These are phyloP conservation scores for Amblyopsis hoosieri DNA, from an alignment of 2,797 vertebrate species.

Conservation along the genomic window DNA sequence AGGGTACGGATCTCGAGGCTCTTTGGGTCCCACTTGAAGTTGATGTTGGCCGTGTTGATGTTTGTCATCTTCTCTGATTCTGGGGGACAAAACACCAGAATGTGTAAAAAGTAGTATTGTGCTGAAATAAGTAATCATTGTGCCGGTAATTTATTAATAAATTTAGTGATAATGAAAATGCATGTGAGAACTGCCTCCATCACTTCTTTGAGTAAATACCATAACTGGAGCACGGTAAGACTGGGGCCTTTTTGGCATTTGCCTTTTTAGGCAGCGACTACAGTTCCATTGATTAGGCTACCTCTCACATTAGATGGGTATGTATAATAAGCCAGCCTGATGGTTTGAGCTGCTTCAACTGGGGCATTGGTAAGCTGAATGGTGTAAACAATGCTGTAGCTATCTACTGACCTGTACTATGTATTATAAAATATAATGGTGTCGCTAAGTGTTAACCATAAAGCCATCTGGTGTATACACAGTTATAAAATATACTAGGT, in stretches of 20 bases:
- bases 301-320: constrained; percentile 55
- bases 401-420: constrained; percentile 20
- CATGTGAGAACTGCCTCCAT: constrained; percentile 20
- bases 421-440: constrained; percentile 13
- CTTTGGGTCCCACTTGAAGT: constrained; percentile 99
- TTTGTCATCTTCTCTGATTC: constrained; percentile 82
- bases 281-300: constrained; percentile 67
- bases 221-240: constrained; percentile 43
- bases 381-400: constrained; percentile 28
- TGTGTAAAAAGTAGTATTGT: neutral
- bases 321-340: constrained; percentile 61
- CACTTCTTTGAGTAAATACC: constrained; percentile 35
- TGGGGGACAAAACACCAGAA: neutral
- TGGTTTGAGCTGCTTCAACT: constrained; percentile 44
- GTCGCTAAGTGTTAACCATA: constrained; percentile 12
- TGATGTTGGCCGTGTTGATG: constrained; percentile 92
- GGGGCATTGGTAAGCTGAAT: constrained; percentile 52
- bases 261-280: constrained; percentile 59
- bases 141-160: too few species aligned
- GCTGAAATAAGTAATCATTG: neutral
- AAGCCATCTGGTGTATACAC: neutral
- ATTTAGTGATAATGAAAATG: too few species aligned
- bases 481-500: too few species aligned
- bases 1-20: constrained; percentile 96
- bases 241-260: constrained; percentile 60